phyloP scores from a whole-genome alignment of 2,113 vertebrate species.

The Solenodon paradoxus region DNA sequence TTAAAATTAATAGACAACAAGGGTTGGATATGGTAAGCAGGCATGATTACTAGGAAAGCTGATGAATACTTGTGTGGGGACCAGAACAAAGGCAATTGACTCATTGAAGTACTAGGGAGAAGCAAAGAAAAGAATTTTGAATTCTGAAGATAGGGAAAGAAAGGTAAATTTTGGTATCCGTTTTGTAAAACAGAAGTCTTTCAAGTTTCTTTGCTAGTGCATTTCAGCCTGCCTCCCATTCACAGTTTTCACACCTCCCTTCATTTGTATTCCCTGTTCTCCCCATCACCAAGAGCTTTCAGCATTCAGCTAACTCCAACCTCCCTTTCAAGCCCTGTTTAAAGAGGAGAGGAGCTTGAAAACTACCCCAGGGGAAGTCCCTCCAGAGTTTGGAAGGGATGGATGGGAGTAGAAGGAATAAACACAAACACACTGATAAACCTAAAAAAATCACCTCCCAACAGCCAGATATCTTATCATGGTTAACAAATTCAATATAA shows the following conservation, averaged over 20 bases:
- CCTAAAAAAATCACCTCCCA: background rate
- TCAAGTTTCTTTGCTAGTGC: background rate
- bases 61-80: background rate
- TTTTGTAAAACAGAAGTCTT: background rate
- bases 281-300: background rate
- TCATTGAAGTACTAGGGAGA: background rate
- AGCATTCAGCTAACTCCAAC: background rate
- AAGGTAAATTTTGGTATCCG: background rate
- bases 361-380: background rate
- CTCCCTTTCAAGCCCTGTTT: background rate
- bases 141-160: background rate
- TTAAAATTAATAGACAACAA: constrained; percentile 29
- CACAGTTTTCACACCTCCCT: background rate
- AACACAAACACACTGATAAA: background rate
- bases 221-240: background rate
- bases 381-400: background rate
- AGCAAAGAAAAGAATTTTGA: background rate
- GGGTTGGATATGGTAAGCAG: background rate
- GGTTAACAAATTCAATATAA: background rate
- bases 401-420: background rate
- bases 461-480: background rate
- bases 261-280: background rate
- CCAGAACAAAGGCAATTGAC: background rate
- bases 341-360: background rate
- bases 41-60: background rate